Base-by-base conservation (phyloP, 2,797 vertebrate species). In the Betta splendens region DNA sequence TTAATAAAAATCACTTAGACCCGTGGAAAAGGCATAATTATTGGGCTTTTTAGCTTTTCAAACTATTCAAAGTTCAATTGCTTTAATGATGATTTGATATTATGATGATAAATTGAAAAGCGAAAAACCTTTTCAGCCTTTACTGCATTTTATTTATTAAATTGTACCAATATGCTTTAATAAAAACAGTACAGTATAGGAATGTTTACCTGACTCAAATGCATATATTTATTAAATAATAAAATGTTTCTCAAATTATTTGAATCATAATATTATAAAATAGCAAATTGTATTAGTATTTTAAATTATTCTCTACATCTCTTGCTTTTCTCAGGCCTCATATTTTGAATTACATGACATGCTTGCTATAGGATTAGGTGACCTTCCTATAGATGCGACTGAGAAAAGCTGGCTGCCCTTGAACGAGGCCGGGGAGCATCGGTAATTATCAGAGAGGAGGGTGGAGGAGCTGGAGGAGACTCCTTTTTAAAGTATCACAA, bases 381-480 rank as follows among this genome's bases (percentile, higher is more conserved):
- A 77, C 84, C 72, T 69, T 72, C 9, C 33, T 1, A 11, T 43
- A 55, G 55, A 69, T 69, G 55, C 71, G 47, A 63, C 54, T 9
- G 57, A 62, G 74, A 56, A 66, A 68, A 77, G 39, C 69, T 56
- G 54, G 3, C 8, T 33, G 68, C 66, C 84, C 87, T 86, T 84
- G 81, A 70, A 63, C 65, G 75, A 85, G 75, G 80, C 80, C 73
- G 59, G 60, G 68, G 66, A 71, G 77, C 64, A 13, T 72, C 62
- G 48, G 63, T 83, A 82, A 86, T 84, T 72, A 79, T 60, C 48
- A 47, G 36, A 38, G 72, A 57, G 63, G 33, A 55, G 52, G 64
- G 57, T 5, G 9, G 40, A 32, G 39, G 67, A 35, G n/a, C 37
- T 49, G 42, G 38, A 11, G 5, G 38, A 66, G 47, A 37, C 48